Evolutionary conservation across 2,888 invertebrate genomes (phyloP).

Genomic region (Salpingus planirostris): DNA sequence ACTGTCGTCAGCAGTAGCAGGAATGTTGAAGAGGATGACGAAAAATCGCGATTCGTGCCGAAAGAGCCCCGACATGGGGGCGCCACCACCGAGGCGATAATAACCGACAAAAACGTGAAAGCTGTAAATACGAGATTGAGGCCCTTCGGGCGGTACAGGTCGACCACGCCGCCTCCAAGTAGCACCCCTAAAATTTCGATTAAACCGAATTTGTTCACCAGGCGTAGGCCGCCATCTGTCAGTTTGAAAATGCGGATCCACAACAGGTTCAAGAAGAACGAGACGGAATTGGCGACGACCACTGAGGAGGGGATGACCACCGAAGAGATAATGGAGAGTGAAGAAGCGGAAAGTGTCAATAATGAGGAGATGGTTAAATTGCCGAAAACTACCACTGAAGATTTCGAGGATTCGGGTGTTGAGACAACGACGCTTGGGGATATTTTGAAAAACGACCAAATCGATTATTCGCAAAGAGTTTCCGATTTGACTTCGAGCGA

Average conservation of each 20-base stretch:
- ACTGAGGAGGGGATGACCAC: conserved; percentile 14
- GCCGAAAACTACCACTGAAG: conserved; percentile 15
- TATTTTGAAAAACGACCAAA: conserved; percentile 21
- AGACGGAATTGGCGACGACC: conserved; percentile 15
- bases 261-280: conserved; percentile 23
- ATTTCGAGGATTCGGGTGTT: conserved; percentile 6
- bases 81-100: conserved; percentile 16
- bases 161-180: conserved; percentile 29
- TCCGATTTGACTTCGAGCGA: conserved; percentile 66
- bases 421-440: conserved; percentile 29
- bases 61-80: conserved; percentile 33
- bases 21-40: conserved; percentile 36
- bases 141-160: conserved; percentile 33
- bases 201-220: conserved; percentile 36
- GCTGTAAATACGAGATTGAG: conserved; percentile 32
- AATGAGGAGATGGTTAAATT: conserved; percentile 22
- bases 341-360: conserved; percentile 2
- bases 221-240: conserved; percentile 30
- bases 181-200: conserved; percentile 32
- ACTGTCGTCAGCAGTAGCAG: conserved; percentile 27
- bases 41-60: conserved; percentile 36
- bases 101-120: conserved; percentile 28
- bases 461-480: conserved; percentile 50
- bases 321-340: conserved; percentile 13
- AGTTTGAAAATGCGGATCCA: conserved; percentile 30